Conservation (phyloP, 2,113 vertebrate genomes). For the Cyprinodon tularosa region DNA sequence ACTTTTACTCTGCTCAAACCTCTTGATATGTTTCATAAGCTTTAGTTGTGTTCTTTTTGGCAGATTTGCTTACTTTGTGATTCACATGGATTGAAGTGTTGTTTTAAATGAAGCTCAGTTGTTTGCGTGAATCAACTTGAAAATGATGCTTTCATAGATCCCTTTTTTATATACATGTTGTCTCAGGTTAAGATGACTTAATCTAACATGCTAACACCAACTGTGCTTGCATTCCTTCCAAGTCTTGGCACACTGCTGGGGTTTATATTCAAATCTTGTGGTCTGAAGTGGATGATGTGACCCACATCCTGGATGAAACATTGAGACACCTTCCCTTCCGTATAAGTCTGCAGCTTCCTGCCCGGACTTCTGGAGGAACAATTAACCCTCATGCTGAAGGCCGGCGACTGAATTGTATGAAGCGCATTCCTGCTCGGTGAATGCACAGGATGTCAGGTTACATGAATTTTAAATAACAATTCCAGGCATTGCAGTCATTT, state of each 20-base stretch:
- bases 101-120: not conserved
- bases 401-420: constrained; percentile 6
- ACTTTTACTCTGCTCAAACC: not conserved
- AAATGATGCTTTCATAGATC: not conserved
- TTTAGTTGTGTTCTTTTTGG: not conserved
- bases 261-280: not conserved
- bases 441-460: constrained; percentile 36
- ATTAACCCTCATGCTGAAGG: not conserved
- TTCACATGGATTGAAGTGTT: not conserved
- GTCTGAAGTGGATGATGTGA: not conserved
- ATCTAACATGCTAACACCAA: too few relatives aligned
- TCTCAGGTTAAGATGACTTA: not conserved
- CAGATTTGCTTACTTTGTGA: not conserved
- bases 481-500: constrained; percentile 31
- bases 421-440: constrained; percentile 43
- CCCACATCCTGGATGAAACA: constrained; percentile 1
- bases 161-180: not conserved
- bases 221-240: not conserved
- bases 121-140: not conserved
- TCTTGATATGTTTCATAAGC: not conserved
- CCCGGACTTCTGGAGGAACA: constrained; percentile 7
- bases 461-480: constrained; percentile 49
- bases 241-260: not conserved
- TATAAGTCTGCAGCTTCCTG: not conserved
- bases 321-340: too few relatives aligned